phyloP scores from a whole-genome alignment of 1,140 invertebrate species.

The Leptinotarsa texana region DNA sequence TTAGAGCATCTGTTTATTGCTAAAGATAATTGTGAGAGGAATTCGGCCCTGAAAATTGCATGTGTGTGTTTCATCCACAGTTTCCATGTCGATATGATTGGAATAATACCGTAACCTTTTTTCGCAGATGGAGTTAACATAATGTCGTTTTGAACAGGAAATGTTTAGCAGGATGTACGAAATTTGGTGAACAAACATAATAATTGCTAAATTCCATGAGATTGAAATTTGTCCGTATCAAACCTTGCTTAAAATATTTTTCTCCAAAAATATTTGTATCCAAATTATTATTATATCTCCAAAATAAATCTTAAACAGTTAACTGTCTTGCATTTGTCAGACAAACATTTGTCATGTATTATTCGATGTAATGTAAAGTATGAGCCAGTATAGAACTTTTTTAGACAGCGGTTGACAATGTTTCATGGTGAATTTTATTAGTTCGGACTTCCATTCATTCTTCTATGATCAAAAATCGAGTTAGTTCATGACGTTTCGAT shows the following conservation, averaged over 20 bases:
- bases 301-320: too few species aligned
- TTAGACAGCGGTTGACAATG: too few species aligned
- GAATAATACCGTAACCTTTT: neutral
- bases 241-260: neutral
- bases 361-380: too few species aligned
- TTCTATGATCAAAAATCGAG: too few species aligned
- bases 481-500: too few species aligned
- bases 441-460: too few species aligned
- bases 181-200: conserved; percentile 4
- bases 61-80: conserved; percentile 23
- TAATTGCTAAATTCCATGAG: neutral
- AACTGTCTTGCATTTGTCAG: too few species aligned
- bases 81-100: conserved; percentile 12
- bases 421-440: too few species aligned
- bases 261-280: neutral
- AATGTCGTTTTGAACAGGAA: neutral
- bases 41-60: conserved; percentile 27
- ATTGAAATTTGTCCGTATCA: neutral
- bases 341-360: too few species aligned
- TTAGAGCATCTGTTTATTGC: conserved; percentile 28
- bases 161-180: neutral
- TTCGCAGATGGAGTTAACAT: neutral
- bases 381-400: too few species aligned
- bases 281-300: neutral
- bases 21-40: conserved; percentile 27